Evolutionary conservation across 1,140 invertebrate genomes (phyloP).

Genomic region (Hirudo medicinalis): DNA sequence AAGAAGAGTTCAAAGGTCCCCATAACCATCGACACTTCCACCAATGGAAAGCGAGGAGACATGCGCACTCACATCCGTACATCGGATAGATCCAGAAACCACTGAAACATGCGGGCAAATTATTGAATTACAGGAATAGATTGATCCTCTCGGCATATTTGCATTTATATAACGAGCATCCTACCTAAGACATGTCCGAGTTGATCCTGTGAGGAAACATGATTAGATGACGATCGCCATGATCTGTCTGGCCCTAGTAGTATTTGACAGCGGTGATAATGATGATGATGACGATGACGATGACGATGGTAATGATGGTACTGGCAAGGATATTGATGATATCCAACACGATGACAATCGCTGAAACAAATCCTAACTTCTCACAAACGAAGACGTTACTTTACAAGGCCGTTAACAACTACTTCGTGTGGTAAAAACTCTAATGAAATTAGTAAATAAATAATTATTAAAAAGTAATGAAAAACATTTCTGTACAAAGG

Average conservation of each 20-base stretch:
- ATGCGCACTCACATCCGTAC: not conserved
- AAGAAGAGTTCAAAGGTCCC: too few relatives aligned
- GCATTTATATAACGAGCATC: constrained; percentile 9
- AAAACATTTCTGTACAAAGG: not conserved
- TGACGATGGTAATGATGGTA: not conserved
- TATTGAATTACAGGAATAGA: constrained; percentile 11
- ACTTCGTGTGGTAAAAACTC: too few relatives aligned
- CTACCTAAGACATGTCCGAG: not conserved
- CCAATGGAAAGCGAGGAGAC: not conserved
- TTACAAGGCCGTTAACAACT: too few relatives aligned
- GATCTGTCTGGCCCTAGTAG: too few relatives aligned
- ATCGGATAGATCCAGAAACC: not conserved
- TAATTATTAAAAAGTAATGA: not conserved
- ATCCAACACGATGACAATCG: not conserved
- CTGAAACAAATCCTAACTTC: not conserved
- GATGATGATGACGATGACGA: not conserved
- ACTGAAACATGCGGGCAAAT: constrained; percentile 9
- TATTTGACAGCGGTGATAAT: not conserved
- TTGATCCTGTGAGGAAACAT: too few relatives aligned
- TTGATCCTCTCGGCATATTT: constrained; percentile 6
- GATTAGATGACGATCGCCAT: too few relatives aligned
- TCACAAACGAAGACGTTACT: too few relatives aligned
- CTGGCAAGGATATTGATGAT: not conserved
- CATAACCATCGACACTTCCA: not conserved
- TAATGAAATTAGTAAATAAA: not conserved